A percentile compares a stretch with the other conserved stretches of the same genome.
These are phyloP conservation scores for Hydrocynus forskahlii DNA, from an alignment of 2,797 vertebrate genomes.

Conservation along the genomic window DNA sequence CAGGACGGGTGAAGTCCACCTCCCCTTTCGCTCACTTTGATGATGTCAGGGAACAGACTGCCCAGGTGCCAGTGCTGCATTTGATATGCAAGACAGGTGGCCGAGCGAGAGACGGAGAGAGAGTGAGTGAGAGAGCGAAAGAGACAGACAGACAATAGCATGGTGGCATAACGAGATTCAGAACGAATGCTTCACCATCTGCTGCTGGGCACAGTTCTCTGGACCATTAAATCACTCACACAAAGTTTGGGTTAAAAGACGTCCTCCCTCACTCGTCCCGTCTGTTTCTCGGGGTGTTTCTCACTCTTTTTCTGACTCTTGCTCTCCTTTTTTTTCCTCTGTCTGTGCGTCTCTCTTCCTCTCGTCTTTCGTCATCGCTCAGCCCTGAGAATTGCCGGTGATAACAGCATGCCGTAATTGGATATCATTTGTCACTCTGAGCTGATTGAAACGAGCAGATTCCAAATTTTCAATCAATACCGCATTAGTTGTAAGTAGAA, in stretches of 20 bases:
- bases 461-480: background rate
- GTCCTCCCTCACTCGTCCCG: background rate
- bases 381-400: background rate
- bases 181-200: constrained; percentile 83
- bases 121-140: constrained; percentile 55
- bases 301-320: constrained; percentile 8
- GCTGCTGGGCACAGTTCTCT: constrained; percentile 54
- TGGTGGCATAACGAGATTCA: constrained; percentile 76
- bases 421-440: background rate
- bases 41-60: constrained; percentile 63
- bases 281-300: background rate
- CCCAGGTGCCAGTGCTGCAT: constrained; percentile 69
- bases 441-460: background rate
- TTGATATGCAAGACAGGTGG: constrained; percentile 73
- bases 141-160: constrained; percentile 57
- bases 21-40: constrained; percentile 73
- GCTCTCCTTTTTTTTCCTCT: constrained; percentile 2
- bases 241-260: constrained; percentile 52
- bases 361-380: background rate
- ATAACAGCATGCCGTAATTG: background rate
- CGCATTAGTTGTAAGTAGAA: background rate
- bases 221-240: constrained; percentile 54
- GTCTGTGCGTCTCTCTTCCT: constrained; percentile 24
- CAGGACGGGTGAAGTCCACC: constrained; percentile 41
- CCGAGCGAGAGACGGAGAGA: constrained; percentile 56